Percentiles rank a stretch among this genome's conserved stretches.
Evolutionary conservation across 2,888 invertebrate genomes (phyloP).

Genomic region (Tenthredo livida): DNA sequence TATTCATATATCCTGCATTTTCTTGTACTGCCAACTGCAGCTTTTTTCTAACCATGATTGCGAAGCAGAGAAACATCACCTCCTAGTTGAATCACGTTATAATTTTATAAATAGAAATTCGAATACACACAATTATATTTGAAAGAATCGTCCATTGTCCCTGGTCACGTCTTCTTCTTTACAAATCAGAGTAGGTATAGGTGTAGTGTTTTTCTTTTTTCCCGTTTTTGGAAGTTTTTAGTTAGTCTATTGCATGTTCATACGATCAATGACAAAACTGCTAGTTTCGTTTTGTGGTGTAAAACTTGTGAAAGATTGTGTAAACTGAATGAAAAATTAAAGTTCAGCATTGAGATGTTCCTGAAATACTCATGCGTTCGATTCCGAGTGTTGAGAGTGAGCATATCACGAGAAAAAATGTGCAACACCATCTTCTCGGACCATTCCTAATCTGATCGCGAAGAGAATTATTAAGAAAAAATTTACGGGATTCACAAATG

Average conservation of each 20-base stretch:
- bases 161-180: neutral
- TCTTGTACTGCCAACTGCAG: neutral
- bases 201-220: neutral
- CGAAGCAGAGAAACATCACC: neutral
- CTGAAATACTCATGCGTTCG: too few relatives aligned
- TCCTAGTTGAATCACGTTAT: neutral
- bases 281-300: neutral
- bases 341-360: too few relatives aligned
- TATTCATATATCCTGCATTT: constrained; percentile 9
- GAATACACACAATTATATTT: neutral
- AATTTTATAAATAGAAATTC: constrained; percentile 10
- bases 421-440: too few relatives aligned
- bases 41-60: neutral
- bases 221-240: neutral
- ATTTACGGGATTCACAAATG: too few relatives aligned
- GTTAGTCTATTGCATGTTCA: neutral
- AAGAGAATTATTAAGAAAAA: too few relatives aligned
- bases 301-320: constrained; percentile 3
- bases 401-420: too few relatives aligned
- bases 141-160: neutral
- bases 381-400: too few relatives aligned
- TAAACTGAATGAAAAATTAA: neutral
- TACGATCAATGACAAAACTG: neutral
- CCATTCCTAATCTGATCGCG: too few relatives aligned
- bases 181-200: neutral